These are phyloP conservation scores for Hemicentrotus pulcherrimus DNA, from an alignment of 35 echinoderm and acorn worm genomes.

Conservation along the genomic window DNA sequence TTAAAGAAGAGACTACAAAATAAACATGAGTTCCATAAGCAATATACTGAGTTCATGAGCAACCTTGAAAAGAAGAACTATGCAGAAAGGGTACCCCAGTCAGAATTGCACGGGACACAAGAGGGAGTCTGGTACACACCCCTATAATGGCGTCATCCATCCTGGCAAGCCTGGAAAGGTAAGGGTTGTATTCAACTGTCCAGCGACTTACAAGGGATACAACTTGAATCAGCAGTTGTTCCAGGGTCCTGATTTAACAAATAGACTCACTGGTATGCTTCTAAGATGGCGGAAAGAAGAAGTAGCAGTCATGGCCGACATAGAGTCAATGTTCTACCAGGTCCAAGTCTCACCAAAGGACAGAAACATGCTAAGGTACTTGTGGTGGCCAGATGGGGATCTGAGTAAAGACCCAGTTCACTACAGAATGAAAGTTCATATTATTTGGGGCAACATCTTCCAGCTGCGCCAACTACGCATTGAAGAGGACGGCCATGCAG, in stretches of 20 bases:
- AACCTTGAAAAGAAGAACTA: conserved; percentile 26
- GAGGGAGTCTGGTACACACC: conserved; percentile 66
- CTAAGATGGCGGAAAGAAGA: conserved; percentile 48
- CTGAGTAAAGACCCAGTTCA: conserved; percentile 37
- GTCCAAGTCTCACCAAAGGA: conserved; percentile 49
- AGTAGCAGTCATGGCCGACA: conserved; percentile 49
- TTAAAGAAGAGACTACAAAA: conserved; percentile 36
- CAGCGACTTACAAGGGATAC: conserved; percentile 27
- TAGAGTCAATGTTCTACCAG: conserved; percentile 53
- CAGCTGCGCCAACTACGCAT: conserved; percentile 72
- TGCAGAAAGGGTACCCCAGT: conserved; percentile 47
- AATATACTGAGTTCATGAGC: conserved; percentile 45
- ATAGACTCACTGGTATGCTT: conserved; percentile 57
- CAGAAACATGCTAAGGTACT: conserved; percentile 48
- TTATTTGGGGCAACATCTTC: conserved; percentile 68
- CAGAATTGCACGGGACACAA: conserved; percentile 38
- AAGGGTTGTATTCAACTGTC: conserved; percentile 73
- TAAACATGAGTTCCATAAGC: conserved; percentile 29
- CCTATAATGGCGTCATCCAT: conserved; percentile 58
- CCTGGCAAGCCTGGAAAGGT: conserved; percentile 56
- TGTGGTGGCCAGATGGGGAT: conserved; percentile 63
- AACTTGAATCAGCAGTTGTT: conserved; percentile 63
- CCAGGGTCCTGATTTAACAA: conserved; percentile 57
- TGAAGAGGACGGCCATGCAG: conserved; percentile 59
- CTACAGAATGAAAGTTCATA: conserved; percentile 67